Conservation (phyloP, 2,888 invertebrate species). For the Endotricha flammealis region DNA sequence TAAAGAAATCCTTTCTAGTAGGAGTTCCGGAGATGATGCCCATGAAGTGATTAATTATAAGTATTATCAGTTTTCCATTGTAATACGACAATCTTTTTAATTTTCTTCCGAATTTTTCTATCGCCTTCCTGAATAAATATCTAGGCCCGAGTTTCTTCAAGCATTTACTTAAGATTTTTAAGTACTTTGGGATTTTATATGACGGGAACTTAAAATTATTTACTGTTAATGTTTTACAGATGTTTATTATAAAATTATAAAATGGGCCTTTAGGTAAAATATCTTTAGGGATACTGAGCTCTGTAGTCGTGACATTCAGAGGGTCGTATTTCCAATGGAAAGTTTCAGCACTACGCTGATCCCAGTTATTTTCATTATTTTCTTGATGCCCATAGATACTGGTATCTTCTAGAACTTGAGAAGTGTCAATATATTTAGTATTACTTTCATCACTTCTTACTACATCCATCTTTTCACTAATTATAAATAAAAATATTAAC, state of each 20-base stretch:
- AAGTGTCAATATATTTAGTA: no score
- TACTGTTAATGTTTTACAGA: conserved; percentile 38
- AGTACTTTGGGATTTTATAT: conserved; percentile 32
- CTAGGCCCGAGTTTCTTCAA: conserved; percentile 33
- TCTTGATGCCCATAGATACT: no score
- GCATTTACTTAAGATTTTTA: conserved; percentile 33
- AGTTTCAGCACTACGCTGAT: no score
- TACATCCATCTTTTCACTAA: no score
- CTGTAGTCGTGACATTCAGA: no score
- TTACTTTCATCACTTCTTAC: no score
- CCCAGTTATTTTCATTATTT: no score
- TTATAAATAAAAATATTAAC: no score
- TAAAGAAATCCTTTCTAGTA: conserved; percentile 35
- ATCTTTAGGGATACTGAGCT: conserved; percentile 17
- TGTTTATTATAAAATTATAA: conserved; percentile 41
- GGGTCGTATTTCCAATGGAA: no score
- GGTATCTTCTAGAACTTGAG: no score
- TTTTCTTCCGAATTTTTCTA: conserved; percentile 32
- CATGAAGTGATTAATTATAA: conserved; percentile 32
- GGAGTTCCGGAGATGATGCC: conserved; percentile 31
- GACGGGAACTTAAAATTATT: conserved; percentile 31
- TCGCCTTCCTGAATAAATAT: conserved; percentile 29
- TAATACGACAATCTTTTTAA: conserved; percentile 31
- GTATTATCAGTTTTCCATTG: conserved; percentile 29
- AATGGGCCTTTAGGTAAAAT: conserved; percentile 38